These are phyloP conservation scores for Pristionchus pacificus DNA, from an alignment of 1,140 invertebrate species.

Conservation along the genomic window DNA sequence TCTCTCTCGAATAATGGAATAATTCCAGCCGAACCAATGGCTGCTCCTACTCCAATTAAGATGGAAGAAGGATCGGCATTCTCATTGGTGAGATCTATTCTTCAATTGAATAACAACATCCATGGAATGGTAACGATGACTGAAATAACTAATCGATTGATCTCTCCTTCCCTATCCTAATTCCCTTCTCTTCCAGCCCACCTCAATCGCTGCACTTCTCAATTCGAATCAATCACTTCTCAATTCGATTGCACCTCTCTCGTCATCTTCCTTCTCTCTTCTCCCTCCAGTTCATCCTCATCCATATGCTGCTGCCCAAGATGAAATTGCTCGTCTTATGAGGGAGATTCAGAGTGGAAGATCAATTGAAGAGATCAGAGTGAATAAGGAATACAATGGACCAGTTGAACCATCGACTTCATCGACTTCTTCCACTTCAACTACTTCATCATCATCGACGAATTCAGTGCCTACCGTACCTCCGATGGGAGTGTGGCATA, in stretches of 20 bases:
- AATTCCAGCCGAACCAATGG: too few relatives aligned
- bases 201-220: not conserved
- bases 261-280: too few relatives aligned
- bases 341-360: not conserved
- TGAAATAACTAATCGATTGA: not conserved
- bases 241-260: too few relatives aligned
- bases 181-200: not conserved
- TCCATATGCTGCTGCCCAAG: too few relatives aligned
- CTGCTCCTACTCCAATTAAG: not conserved
- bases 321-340: not conserved
- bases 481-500: not conserved
- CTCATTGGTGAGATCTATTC: not conserved
- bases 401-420: not conserved
- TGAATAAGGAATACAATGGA: not conserved
- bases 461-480: not conserved
- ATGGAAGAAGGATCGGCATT: not conserved
- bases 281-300: too few relatives aligned
- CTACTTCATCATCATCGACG: not conserved
- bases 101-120: not conserved
- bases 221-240: too few relatives aligned
- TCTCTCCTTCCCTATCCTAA: too few relatives aligned
- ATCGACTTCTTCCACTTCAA: not conserved
- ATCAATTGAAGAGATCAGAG: not conserved
- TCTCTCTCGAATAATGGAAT: too few relatives aligned
- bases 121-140: not conserved